Evolutionary conservation across 2,797 vertebrate species (phyloP), one percentile per base, ranked within the genome.

Genomic region (Tenualosa ilisha): DNA sequence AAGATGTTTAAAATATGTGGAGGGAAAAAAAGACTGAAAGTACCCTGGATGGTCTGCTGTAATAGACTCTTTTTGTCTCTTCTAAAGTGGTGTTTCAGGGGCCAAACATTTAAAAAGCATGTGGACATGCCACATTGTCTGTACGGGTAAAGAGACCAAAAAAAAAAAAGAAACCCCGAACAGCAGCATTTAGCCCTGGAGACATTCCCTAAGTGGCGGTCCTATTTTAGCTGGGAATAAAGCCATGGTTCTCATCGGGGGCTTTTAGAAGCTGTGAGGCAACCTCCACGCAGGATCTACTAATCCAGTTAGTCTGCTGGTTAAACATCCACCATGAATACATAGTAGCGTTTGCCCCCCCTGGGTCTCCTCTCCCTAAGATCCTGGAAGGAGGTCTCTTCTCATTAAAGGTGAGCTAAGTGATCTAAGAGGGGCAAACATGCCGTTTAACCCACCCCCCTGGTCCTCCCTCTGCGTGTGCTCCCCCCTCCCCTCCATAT

Each of bases 371-470:
- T 89, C 87, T 88, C 87, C 90, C 84, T 89, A 54, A 4, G n/a
- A 54, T 89, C 89, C 90, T 90, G 92, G 92, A 91, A 93, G 93
- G 90, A 91, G 93, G 91, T 93, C 89, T 91, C 90, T 93, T 92
- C 91, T 94, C 92, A 93, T 94, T 91, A 93, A 94, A 93, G 92
- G 87, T 90, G 68, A 40, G 40, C 12, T 53, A 53, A 12, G 37
- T 56, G 20, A 79, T 6, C 13, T 81, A 26, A 81, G 83, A 86
- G 84, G 83, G 68, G 83, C 82, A 87, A 83, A 56, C 79, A 85
- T 43, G 72, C 50, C 61, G 88, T 92, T 93, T 92, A 89, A 89
- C 89, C 89, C 93, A 95, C 92, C 92, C 91, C 95, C 94, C 17
- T 26, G 31, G 15, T 75, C 13, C 37, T 40, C 31, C 31, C 68